Evolutionary conservation across 1,140 invertebrate genomes (phyloP).

Genomic region (Brachionus koreanus): DNA sequence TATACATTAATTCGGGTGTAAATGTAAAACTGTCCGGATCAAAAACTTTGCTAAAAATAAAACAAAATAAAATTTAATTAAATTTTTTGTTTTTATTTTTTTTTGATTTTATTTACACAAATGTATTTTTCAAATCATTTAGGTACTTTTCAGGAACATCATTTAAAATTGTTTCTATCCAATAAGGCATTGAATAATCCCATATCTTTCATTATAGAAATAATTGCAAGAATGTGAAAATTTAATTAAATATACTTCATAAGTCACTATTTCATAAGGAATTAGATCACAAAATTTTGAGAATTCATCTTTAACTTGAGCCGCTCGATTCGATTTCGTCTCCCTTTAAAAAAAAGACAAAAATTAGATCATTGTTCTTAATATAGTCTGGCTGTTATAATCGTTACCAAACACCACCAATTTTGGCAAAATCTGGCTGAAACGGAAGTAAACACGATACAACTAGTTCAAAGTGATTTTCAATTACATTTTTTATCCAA

Average conservation of each 20-base stretch:
- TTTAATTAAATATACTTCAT: constrained; percentile 64
- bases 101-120: constrained; percentile 64
- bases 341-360: constrained; percentile 64
- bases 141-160: constrained; percentile 88
- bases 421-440: constrained; percentile 80
- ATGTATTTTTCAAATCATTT: constrained; percentile 79
- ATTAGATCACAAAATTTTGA: constrained; percentile 83
- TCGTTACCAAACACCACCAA: constrained; percentile 83
- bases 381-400: constrained; percentile 32
- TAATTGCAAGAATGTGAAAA: constrained; percentile 6
- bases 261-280: constrained; percentile 91
- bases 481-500: constrained; percentile 80
- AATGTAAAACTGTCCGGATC: constrained; percentile 30
- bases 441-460: constrained; percentile 77
- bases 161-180: constrained; percentile 93
- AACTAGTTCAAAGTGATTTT: constrained; percentile 80
- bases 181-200: constrained; percentile 95
- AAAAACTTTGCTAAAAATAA: constrained; percentile 38
- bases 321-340: constrained; percentile 77
- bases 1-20: constrained; percentile 22
- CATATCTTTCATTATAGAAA: constrained; percentile 65
- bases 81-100: not conserved
- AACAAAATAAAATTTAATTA: not conserved
- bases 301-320: constrained; percentile 83
- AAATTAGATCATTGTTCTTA: not conserved